Base-by-base conservation (phyloP, 2,888 invertebrate genomes). In the Pherbina coryleti region DNA sequence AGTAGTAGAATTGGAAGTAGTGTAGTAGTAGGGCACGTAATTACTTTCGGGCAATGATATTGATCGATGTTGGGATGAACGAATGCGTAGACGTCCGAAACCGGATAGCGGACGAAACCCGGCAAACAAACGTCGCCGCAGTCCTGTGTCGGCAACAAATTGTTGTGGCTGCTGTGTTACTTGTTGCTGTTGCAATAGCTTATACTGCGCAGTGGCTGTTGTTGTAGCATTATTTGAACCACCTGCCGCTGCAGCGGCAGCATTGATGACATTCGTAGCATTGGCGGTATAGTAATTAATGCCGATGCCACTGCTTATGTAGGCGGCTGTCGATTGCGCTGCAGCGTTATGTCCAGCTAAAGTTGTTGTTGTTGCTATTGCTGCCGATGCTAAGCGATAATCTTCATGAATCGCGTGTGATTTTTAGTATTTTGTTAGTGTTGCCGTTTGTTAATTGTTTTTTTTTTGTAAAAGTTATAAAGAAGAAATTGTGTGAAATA, bases 31-130 rank as follows among this genome's bases (percentile, higher is more conserved):
- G 82, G 84, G 82, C 82, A 84, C 84, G 86, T 88, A 89, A 85
- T 89, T 95, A 95, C 95, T 95, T 95, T 95, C 95, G 90, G 95
- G 95, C 91, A 95, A 93, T 90, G 95, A 95, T 92, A 95, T 94
- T 92, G 95, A 95, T 90, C 95, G 94, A 91, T 94, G 93, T 90
- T 94, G 93, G 85, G 94, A 93, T 85, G 94, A 93, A 88, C 93
- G 92, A 88, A 92, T 92, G 86, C 93, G 93, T 87, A 93, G 91
- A 11, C 88, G 87, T 55, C 88, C 86, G 88, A 93, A 91, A 82
- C 92, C 93, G 86, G 95, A 94, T 88, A 95, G 91, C 89, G 94
- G 95, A 91, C 94, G 94, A 92, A 95, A 94, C 85, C 95, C 94
- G 88, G 95, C 95, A 91, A 95, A 95, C 87, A 95, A 92, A 83